Base-by-base conservation (phyloP, 2,888 invertebrate species). In the Agrochola litura region DNA sequence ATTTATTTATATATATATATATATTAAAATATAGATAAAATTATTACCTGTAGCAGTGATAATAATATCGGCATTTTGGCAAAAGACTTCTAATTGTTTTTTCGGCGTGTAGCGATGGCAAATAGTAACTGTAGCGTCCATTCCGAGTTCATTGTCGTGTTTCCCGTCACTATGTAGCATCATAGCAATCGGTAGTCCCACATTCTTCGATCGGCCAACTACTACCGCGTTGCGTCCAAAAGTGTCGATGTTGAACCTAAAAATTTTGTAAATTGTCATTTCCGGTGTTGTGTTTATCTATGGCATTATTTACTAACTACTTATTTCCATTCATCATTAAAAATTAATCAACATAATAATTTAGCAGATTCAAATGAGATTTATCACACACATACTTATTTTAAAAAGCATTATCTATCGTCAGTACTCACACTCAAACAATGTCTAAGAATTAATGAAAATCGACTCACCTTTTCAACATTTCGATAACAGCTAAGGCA, bases 141-240 rank as follows among this genome's bases (percentile, higher is more conserved):
- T 96, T 0, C 98, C 98, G 66, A 97, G 95, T 0, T 96, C 95
- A 65, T 97, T 98, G 91, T 98, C 98, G 91, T 97, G 97, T 9
- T 93, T 93, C 54, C 97, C 97, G 94, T 98, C 98, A 6, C 98
- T 97, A 92, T 98, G 98, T 71, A 99, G 94, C 89, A 99, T 95
- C 97, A 99, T 97, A 0, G 99, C 98, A 78, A 99, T 98, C 0
- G 99, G 99, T 96, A 99, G 97, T 0, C 99, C 99, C 41, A 99
- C 99, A 94, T 99, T 98, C 94, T 99, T 99, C 0, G 99, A 99
- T 73, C 99, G 97, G 1, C 99, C 99, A 85, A 98, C 98, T 0
- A 99, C 98, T 0, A 99, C 99, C 9, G 98, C 98, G 92, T 98
- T 99, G 89, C 98, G 98, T 2, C 99, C 99, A 90, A 98, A 97